These are phyloP conservation scores for Motacilla alba DNA, from an alignment of 2,113 vertebrate species.

Conservation along the genomic window DNA sequence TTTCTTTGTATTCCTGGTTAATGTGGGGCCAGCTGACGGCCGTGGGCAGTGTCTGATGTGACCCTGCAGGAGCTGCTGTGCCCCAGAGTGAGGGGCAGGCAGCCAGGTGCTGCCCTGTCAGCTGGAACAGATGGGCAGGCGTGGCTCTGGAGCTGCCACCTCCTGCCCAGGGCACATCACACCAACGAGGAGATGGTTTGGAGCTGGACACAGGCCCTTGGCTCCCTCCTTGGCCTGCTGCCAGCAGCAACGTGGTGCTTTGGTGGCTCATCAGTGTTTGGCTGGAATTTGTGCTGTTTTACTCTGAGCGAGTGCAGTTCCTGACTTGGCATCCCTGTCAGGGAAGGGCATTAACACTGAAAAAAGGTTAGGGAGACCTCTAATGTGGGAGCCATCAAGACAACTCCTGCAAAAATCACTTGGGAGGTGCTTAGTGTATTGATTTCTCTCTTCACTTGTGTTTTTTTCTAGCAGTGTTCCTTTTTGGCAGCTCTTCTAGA, in stretches of 20 bases:
- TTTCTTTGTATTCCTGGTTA: neutral
- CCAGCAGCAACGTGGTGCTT: neutral
- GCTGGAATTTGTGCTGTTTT: neutral
- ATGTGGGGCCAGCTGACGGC: neutral
- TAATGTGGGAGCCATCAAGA: neutral
- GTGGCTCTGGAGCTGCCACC: fast-evolving
- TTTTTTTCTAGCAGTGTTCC: neutral
- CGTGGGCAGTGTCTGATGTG: neutral
- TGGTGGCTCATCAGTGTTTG: neutral
- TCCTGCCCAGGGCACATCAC: neutral
- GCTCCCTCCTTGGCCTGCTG: neutral
- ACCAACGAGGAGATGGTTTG: neutral
- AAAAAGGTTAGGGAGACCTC: neutral
- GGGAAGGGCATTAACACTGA: neutral
- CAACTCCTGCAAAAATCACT: neutral
- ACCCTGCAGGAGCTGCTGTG: neutral
- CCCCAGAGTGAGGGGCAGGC: neutral
- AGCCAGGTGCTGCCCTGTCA: neutral
- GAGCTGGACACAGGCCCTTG: neutral
- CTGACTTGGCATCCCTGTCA: neutral
- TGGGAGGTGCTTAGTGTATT: neutral
- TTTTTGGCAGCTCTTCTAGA: neutral
- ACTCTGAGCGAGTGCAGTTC: neutral
- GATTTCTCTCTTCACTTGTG: neutral
- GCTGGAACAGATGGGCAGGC: neutral